Evolutionary conservation across 1,140 invertebrate species (phyloP).

Genomic region (Bombus polaris): DNA sequence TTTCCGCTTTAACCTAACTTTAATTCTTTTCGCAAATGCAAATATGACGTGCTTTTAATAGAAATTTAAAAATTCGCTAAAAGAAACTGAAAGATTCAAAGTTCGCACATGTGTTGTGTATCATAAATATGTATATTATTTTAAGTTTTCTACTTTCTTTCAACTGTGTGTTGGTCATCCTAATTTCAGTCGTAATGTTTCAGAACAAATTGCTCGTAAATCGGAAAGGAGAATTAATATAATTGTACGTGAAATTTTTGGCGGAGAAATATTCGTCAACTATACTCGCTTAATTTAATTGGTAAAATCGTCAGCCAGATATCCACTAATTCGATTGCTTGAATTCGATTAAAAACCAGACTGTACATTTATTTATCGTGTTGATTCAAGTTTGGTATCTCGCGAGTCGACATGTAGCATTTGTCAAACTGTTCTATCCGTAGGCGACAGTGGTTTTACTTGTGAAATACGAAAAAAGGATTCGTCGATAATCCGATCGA

Average conservation of each 20-base stretch:
- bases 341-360: slow-evolving; percentile 8
- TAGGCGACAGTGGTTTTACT: background rate
- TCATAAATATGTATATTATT: too few relatives aligned
- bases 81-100: background rate
- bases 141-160: too few relatives aligned
- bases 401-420: background rate
- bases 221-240: background rate
- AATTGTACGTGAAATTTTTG: background rate
- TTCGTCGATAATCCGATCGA: background rate
- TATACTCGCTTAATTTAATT: background rate
- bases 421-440: background rate
- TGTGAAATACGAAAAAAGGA: background rate
- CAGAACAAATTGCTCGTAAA: background rate
- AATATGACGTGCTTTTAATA: background rate
- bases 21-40: background rate
- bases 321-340: slow-evolving; percentile 13
- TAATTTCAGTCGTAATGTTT: background rate
- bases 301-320: background rate
- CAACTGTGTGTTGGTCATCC: too few relatives aligned
- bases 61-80: background rate
- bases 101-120: too few relatives aligned
- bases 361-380: background rate
- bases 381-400: background rate
- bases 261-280: background rate
- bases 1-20: background rate